Percentiles rank a stretch among this genome's conserved stretches.
phyloP scores from a whole-genome alignment of 2,113 vertebrate genomes.

The Entosphenus tridentatus region DNA sequence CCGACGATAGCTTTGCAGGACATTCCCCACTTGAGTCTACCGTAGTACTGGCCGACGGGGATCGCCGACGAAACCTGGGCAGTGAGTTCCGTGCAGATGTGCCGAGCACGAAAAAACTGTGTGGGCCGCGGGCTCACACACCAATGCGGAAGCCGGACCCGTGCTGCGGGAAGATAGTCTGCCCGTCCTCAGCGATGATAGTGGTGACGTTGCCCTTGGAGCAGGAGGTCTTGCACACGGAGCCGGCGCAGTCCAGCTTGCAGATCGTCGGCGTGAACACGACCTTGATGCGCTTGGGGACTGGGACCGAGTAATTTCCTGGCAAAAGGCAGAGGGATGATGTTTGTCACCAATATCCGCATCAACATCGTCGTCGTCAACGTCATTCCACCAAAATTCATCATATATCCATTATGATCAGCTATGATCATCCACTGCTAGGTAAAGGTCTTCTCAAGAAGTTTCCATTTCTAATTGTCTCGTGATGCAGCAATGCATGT shows the following conservation, averaged over 20 bases:
- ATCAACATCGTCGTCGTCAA: too few species aligned
- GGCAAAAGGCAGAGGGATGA: background rate
- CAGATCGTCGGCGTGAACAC: constrained; percentile 84
- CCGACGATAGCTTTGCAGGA: too few species aligned
- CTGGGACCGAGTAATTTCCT: background rate
- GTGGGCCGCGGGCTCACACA: constrained; percentile 25
- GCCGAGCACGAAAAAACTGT: constrained; percentile 3
- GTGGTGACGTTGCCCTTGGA: constrained; percentile 67
- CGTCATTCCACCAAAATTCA: too few species aligned
- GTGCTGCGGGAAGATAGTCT: constrained; percentile 15
- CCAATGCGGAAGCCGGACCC: constrained; percentile 72
- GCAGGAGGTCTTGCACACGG: constrained; percentile 57
- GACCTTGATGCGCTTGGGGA: constrained; percentile 37
- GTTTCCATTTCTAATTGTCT: too few species aligned
- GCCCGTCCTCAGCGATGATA: constrained; percentile 14
- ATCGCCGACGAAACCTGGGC: background rate
- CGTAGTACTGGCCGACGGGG: too few species aligned
- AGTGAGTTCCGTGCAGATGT: background rate
- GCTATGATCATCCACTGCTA: too few species aligned
- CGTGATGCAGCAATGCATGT: too few species aligned
- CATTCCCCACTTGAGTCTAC: too few species aligned
- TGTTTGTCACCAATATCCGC: too few species aligned
- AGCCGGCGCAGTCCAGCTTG: constrained; percentile 47
- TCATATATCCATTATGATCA: too few species aligned
- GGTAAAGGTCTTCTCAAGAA: too few species aligned